A percentile compares a stretch with the other conserved stretches of the same genome.
These are phyloP conservation scores for Cirrhinus mrigala DNA, from an alignment of 2,797 vertebrate species.

Conservation along the genomic window DNA sequence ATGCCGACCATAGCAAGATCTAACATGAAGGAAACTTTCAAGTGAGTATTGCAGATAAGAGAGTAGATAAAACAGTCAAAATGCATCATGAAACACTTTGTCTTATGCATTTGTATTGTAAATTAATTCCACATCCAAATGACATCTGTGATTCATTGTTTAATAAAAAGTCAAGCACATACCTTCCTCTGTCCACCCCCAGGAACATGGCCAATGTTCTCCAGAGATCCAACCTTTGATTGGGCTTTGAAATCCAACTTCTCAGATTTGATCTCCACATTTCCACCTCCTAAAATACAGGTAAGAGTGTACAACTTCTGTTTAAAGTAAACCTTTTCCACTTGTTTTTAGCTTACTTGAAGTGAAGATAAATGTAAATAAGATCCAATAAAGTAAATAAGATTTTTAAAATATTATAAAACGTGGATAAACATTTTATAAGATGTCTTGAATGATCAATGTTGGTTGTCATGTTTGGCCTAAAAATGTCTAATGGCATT, in stretches of 20 bases:
- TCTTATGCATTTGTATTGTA: background rate
- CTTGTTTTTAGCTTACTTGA: background rate
- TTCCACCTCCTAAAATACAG: conserved; percentile 84
- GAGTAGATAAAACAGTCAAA: background rate
- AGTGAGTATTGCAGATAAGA: conserved; percentile 6
- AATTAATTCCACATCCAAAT: background rate
- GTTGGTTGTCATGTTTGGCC: background rate
- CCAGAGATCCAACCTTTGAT: conserved; percentile 92
- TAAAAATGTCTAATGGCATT: background rate
- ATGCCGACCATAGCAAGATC: conserved; percentile 25
- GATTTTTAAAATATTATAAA: background rate
- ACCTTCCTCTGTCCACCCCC: conserved; percentile 91
- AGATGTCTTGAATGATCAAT: background rate
- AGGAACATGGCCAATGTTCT: conserved; percentile 87
- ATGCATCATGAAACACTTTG: background rate
- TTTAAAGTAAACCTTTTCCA: background rate
- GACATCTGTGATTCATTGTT: background rate
- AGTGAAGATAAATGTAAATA: background rate
- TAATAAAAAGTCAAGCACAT: conserved; percentile 44
- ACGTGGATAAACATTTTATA: background rate
- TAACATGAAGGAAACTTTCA: conserved; percentile 1
- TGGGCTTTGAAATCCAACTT: conserved; percentile 90
- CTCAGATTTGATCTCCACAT: conserved; percentile 91
- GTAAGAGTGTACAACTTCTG: background rate
- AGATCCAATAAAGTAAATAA: background rate